Percentiles rank a stretch among this genome's conserved stretches.
Conservation (phyloP, 2,888 invertebrate species). For the Dimorphilus gyrociliatus region DNA sequence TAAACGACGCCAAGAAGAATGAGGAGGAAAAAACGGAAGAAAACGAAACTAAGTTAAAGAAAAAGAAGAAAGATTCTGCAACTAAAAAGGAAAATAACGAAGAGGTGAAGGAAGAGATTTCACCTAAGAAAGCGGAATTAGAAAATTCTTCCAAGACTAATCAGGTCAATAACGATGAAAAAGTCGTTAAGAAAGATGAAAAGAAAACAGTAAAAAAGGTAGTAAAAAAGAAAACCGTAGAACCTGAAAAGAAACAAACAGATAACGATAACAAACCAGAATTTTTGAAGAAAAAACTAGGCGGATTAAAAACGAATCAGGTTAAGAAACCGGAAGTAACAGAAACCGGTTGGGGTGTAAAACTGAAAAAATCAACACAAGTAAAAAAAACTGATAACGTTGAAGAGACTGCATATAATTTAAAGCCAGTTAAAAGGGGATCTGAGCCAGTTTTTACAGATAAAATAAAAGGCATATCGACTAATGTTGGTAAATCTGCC, state of each 20-base stretch:
- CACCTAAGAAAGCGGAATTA: too few relatives aligned
- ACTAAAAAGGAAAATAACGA: constrained; percentile 4
- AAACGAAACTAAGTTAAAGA: constrained; percentile 2
- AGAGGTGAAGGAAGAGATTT: too few relatives aligned
- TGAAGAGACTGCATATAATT: too few relatives aligned
- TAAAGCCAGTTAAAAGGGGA: too few relatives aligned
- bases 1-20: constrained; percentile 3
- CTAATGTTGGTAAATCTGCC: constrained; percentile 17
- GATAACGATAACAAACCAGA: constrained; percentile 3
- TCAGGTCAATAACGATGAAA: constrained; percentile 9
- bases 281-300: constrained; percentile 5
- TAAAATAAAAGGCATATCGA: neutral
- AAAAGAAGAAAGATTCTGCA: constrained; percentile 1
- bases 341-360: neutral
- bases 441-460: neutral
- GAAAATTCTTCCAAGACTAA: neutral
- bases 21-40: constrained; percentile 2
- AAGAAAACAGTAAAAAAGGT: constrained; percentile 5
- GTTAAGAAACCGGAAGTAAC: neutral
- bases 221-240: constrained; percentile 5
- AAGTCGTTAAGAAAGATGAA: constrained; percentile 13
- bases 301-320: constrained; percentile 2
- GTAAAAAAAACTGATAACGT: too few relatives aligned
- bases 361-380: too few relatives aligned
- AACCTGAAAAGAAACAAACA: constrained; percentile 3